These are phyloP conservation scores for Setophaga petechia DNA, from an alignment of 2,113 vertebrate species.

Conservation along the genomic window DNA sequence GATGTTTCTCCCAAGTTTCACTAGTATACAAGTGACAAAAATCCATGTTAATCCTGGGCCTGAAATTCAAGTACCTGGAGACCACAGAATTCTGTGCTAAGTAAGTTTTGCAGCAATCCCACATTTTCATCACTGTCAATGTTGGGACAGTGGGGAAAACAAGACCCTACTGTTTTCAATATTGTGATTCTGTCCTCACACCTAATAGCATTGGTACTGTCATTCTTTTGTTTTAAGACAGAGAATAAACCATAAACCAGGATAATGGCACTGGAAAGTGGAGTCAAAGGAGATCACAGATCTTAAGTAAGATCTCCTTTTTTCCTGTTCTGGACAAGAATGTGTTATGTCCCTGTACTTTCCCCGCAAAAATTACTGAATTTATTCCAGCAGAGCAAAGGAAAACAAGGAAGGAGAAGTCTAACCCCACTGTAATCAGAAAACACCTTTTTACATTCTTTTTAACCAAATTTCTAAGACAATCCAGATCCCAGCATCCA, in stretches of 20 bases:
- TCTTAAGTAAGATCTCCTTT: neutral
- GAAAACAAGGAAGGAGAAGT: neutral
- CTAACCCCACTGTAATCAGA: neutral
- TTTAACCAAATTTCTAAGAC: neutral
- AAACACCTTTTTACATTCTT: neutral
- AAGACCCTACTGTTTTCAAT: neutral
- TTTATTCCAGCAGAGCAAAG: neutral
- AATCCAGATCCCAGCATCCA: neutral
- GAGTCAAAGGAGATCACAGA: neutral
- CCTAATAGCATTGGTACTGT: neutral
- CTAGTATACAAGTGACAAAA: neutral
- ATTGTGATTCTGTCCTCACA: neutral
- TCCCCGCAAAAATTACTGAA: neutral
- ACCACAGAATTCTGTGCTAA: neutral
- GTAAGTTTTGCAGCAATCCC: neutral
- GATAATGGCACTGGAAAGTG: neutral
- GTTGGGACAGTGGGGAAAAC: neutral
- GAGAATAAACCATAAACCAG: neutral
- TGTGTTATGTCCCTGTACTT: neutral
- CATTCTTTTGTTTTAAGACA: neutral
- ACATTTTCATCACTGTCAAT: neutral
- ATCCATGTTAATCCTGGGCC: neutral
- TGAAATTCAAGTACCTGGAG: neutral
- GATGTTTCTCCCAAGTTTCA: neutral
- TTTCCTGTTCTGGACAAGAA: neutral